Evolutionary conservation across 2,797 vertebrate species (phyloP).

Genomic region (Falco peregrinus): DNA sequence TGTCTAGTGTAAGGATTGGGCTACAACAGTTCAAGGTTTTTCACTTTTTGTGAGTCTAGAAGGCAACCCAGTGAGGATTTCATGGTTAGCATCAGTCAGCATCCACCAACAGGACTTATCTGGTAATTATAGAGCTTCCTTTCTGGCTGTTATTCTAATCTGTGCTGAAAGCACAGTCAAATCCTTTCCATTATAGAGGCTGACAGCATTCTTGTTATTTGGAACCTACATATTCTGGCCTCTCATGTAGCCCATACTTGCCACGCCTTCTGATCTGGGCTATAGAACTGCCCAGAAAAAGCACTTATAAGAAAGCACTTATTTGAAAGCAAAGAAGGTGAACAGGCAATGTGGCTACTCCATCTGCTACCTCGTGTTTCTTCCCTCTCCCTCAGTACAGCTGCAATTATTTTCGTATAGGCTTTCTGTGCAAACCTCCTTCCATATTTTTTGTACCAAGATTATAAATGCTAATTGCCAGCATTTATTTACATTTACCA

Average conservation of each 20-base stretch:
- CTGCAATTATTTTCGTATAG: not conserved
- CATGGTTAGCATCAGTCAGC: fast-evolving
- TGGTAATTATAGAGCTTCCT: not conserved
- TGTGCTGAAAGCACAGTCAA: not conserved
- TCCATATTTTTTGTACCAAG: not conserved
- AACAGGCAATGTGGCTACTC: not conserved
- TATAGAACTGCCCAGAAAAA: not conserved
- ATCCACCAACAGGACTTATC: not conserved
- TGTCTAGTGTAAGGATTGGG: not conserved
- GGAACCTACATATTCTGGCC: not conserved
- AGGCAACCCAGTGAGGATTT: not conserved
- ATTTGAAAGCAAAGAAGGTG: not conserved
- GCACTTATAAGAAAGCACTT: not conserved
- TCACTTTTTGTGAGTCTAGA: not conserved
- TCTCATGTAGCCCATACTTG: not conserved
- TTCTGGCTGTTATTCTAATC: not conserved
- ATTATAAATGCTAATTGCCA: not conserved
- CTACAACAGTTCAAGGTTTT: not conserved
- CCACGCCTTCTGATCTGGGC: not conserved
- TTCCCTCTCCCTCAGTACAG: not conserved
- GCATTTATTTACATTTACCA: not conserved
- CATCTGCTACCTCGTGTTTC: not conserved
- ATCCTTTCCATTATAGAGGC: not conserved
- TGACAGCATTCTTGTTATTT: not conserved
- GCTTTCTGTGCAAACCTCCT: not conserved